A percentile compares a stretch with the other conserved stretches of the same genome.
Conservation (phyloP, 2,797 vertebrate species). For the Helicolenus hilgendorfi region DNA sequence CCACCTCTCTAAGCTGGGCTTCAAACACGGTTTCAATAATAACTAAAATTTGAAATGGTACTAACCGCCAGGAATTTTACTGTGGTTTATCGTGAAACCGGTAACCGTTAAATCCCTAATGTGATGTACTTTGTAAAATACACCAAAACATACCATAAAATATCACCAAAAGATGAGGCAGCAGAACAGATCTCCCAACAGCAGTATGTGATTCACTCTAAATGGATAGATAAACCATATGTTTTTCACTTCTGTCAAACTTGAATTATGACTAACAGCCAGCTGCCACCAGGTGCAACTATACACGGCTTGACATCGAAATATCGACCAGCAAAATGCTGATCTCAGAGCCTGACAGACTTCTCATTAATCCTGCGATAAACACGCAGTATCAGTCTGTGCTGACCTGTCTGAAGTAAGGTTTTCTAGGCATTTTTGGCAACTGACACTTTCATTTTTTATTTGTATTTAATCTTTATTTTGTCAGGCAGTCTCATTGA, state of each 20-base stretch:
- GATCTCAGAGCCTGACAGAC: conserved; percentile 42
- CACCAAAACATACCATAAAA: neutral
- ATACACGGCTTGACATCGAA: conserved; percentile 28
- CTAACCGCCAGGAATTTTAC: neutral
- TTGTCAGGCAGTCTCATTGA: no score
- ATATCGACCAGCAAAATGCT: conserved; percentile 30
- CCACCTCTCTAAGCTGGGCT: neutral
- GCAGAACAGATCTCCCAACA: neutral
- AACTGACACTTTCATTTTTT: conserved; percentile 21
- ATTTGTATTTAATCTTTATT: no score
- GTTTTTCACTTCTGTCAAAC: conserved; percentile 15
- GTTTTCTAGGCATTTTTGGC: conserved; percentile 22
- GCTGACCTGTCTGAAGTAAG: conserved; percentile 18
- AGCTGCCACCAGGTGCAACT: conserved; percentile 33
- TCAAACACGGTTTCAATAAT: no score
- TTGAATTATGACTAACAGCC: conserved; percentile 26
- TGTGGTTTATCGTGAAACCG: neutral
- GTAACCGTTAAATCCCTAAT: no score
- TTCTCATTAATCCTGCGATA: conserved; percentile 44
- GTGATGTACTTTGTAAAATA: neutral
- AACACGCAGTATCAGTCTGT: conserved; percentile 31
- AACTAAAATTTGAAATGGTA: no score
- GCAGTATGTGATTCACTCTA: neutral
- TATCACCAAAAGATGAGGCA: neutral
- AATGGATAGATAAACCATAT: neutral